Evolutionary conservation across 2,888 invertebrate genomes (phyloP).

Genomic region (Nebria salina): DNA sequence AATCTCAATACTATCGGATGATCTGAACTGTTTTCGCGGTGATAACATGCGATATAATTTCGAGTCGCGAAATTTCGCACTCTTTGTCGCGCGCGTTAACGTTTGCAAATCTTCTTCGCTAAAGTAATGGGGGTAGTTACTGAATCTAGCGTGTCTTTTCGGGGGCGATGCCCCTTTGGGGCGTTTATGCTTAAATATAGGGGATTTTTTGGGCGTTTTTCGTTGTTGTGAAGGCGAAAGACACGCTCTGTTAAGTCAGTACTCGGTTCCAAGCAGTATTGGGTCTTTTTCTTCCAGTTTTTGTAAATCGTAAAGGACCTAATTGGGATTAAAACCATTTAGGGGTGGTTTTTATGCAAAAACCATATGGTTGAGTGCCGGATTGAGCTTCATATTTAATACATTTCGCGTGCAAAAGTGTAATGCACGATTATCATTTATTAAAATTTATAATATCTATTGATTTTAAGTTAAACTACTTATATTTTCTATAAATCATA

Average conservation of each 20-base stretch:
- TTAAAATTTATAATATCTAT: too few relatives aligned
- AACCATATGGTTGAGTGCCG: neutral
- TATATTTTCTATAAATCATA: too few relatives aligned
- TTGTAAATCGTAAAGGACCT: constrained; percentile 69
- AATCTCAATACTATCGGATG: constrained; percentile 18
- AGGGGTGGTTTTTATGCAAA: neutral
- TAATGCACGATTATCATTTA: too few relatives aligned
- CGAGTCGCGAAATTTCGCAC: neutral
- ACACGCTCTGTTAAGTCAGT: constrained; percentile 60
- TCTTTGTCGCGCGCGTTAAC: neutral
- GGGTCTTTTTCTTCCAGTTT: constrained; percentile 61
- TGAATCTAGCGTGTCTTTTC: constrained; percentile 38
- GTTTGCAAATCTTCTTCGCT: constrained; percentile 14
- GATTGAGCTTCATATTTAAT: too few relatives aligned
- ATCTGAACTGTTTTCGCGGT: constrained; percentile 17
- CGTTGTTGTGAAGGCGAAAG: constrained; percentile 33
- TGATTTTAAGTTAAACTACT: too few relatives aligned
- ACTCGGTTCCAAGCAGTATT: constrained; percentile 52
- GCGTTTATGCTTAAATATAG: constrained; percentile 8
- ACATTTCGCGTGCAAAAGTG: too few relatives aligned
- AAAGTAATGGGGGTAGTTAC: constrained; percentile 13
- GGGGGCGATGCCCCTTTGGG: neutral
- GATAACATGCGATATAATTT: constrained; percentile 11
- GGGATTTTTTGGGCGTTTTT: neutral
- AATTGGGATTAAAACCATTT: constrained; percentile 43